Evolutionary conservation across 2,113 vertebrate species (phyloP).

Genomic region (Raja brachyura): DNA sequence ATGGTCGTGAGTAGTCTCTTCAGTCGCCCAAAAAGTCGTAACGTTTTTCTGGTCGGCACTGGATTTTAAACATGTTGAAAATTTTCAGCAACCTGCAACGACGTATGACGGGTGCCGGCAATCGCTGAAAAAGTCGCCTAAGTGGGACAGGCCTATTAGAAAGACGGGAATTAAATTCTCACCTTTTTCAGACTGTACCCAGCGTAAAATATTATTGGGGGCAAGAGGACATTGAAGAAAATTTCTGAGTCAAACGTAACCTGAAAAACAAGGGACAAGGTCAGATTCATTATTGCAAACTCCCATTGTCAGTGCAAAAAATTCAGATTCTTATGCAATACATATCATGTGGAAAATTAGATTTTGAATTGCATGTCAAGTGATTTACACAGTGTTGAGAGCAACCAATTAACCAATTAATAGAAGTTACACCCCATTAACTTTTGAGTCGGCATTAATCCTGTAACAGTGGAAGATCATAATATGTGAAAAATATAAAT

Average conservation of each 20-base stretch:
- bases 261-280: conserved; percentile 55
- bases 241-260: conserved; percentile 79
- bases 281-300: neutral
- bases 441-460: neutral
- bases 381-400: neutral
- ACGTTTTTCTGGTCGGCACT: too few relatives aligned
- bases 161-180: conserved; percentile 39
- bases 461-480: neutral
- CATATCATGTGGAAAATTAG: neutral
- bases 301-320: neutral
- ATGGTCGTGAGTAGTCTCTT: too few relatives aligned
- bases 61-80: too few relatives aligned
- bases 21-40: too few relatives aligned
- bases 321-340: neutral
- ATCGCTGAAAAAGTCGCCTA: too few relatives aligned
- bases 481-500: neutral
- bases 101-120: too few relatives aligned
- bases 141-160: too few relatives aligned
- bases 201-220: conserved; percentile 76
- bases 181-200: conserved; percentile 81
- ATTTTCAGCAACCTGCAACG: too few relatives aligned
- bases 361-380: neutral
- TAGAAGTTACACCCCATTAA: neutral
- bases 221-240: conserved; percentile 80
- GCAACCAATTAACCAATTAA: neutral